phyloP scores from a whole-genome alignment of 2,797 vertebrate species.

The Chelon auratus region DNA sequence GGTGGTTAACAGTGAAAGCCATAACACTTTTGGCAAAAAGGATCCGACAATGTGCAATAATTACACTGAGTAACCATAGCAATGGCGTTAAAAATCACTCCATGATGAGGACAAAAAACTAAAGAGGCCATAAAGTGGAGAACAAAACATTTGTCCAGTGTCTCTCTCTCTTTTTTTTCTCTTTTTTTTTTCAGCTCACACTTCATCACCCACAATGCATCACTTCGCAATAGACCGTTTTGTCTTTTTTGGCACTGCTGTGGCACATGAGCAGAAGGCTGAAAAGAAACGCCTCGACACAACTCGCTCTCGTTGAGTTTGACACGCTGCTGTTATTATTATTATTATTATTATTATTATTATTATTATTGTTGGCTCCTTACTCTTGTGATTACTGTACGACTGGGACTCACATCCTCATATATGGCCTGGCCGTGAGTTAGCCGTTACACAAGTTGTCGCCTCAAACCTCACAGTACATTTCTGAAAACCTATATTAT shows the following conservation, averaged over 20 bases:
- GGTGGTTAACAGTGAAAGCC: conserved; percentile 75
- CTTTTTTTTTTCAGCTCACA: too few species aligned
- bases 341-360: too few species aligned
- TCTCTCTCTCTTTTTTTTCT: not conserved
- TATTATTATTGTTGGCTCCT: not conserved
- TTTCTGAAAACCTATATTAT: not conserved
- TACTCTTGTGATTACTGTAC: not conserved
- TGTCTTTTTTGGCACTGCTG: conserved; percentile 35
- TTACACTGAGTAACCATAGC: conserved; percentile 38
- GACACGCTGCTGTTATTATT: not conserved
- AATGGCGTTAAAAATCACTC: conserved; percentile 12
- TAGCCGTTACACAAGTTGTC: not conserved
- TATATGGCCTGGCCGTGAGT: conserved; percentile 1
- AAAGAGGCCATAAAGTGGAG: not conserved
- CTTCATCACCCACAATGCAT: conserved; percentile 11
- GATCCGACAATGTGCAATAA: conserved; percentile 54
- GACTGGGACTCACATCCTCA: not conserved
- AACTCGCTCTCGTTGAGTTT: not conserved
- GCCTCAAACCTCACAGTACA: not conserved
- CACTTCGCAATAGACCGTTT: not conserved
- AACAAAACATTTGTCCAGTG: conserved; percentile 32
- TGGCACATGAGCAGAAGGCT: conserved; percentile 45
- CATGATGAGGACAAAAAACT: conserved; percentile 23
- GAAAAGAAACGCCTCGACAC: too few species aligned
- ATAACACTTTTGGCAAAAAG: conserved; percentile 74